Conservation (phyloP, 2,888 invertebrate genomes). For the Cecidostiba fungosa region DNA sequence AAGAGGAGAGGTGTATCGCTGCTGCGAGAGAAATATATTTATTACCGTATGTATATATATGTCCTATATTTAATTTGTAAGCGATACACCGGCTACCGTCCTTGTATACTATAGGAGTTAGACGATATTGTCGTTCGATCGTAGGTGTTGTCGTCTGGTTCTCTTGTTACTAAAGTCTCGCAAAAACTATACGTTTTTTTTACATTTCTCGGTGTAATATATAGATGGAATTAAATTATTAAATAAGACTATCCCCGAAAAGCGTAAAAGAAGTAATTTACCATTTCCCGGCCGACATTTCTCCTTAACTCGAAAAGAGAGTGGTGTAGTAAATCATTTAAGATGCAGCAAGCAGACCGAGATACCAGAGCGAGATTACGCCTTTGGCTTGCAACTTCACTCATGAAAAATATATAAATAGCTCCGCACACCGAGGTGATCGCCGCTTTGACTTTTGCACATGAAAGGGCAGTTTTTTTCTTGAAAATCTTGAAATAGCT, state of each 20-base stretch:
- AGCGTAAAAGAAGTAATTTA: no score
- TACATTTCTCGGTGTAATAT: neutral
- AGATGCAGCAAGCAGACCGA: neutral
- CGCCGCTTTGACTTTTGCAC: conserved; percentile 23
- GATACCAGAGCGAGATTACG: conserved; percentile 25
- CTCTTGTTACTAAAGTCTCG: neutral
- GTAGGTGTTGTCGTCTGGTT: neutral
- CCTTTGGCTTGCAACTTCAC: neutral
- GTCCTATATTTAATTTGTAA: conserved; percentile 1
- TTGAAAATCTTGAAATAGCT: no score
- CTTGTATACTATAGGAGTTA: neutral
- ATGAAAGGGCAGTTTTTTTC: neutral
- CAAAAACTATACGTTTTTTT: neutral
- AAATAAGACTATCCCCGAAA: no score
- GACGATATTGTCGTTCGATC: neutral
- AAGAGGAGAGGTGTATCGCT: neutral
- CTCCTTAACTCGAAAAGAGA: neutral
- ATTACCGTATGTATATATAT: neutral
- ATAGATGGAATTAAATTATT: no score
- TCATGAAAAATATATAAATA: conserved; percentile 48
- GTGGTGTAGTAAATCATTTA: conserved; percentile 4
- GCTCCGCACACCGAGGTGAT: neutral
- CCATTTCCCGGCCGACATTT: no score
- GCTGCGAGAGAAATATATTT: neutral
- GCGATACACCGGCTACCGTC: neutral